Evolutionary conservation across 1,140 invertebrate genomes (phyloP), one percentile per base, ranked within the genome.

Genomic region (Octopus bimaculoides): DNA sequence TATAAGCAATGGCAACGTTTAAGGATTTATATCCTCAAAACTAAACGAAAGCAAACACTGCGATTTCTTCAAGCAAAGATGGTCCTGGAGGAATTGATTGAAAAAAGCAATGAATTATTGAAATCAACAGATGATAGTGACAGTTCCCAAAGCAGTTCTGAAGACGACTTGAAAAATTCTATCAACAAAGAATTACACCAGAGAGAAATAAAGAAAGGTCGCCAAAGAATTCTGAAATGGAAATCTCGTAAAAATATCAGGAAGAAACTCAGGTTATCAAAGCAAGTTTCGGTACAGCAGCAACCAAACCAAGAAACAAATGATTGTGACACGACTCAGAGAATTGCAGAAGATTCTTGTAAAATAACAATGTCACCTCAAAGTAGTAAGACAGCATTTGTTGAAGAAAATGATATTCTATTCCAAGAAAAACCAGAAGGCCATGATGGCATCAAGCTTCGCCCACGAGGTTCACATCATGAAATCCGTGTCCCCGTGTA

Each of bases 401-500:
- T 41, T 41, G 66, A 71, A 71, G 66, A 71, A 53, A 9, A 75
- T 5, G n/a, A 6, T 41, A 6, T 7, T 26, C 12, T 7, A 26
- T 14, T 8, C 7, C 20, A 41, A 20, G 17, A 17, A 26, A 61
- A 61, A 17, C 66, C 9, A 14, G 66, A 71, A 71, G 7, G 5
- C 17, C 66, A 5, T 6, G 66, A 71, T n/a, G 26, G 5, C 17
- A 17, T 10, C 5, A 71, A 71, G 14, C 6, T 20, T n/a, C 14
- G 14, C 14, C 66, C 17, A 14, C 17, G 14, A 14, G 66, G 5
- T 8, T 20, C 26, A 14, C 17, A 71, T 71, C 26, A n/a, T 41
- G 74, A 52, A 52, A 52, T 83, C 20, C 83, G 84, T 9, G 88
- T 90, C 52, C 89, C 89, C 8, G 85, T 89, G 52, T 85, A 81